Conservation (phyloP, 2,797 vertebrate genomes). For the Mionectes olivaceus region DNA sequence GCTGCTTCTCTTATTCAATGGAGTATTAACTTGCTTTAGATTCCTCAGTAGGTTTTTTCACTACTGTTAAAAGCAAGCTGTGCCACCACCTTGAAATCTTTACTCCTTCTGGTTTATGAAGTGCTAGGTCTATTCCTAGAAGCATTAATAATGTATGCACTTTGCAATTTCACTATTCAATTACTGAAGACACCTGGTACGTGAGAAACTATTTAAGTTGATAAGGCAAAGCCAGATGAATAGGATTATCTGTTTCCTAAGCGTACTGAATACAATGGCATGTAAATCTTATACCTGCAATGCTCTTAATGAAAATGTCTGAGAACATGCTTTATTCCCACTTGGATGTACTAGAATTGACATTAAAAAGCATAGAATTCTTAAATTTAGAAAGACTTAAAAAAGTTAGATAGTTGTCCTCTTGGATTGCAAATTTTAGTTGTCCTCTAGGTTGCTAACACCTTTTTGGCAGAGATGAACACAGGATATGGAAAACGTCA, state of each 20-base stretch:
- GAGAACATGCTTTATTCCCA: not conserved
- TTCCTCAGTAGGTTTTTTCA: not conserved
- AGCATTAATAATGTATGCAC: slow-evolving; percentile 35
- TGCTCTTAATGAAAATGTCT: not conserved
- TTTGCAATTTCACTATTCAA: slow-evolving; percentile 29
- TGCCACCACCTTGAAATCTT: not conserved
- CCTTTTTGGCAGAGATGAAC: not conserved
- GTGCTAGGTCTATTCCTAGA: slow-evolving; percentile 2
- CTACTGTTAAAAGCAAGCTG: not conserved
- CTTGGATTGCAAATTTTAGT: not conserved
- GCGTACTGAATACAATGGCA: not conserved
- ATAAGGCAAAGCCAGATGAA: slow-evolving; percentile 38
- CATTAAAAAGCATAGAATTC: not conserved
- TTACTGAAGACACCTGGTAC: not conserved
- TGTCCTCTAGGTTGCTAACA: not conserved
- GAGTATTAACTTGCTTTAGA: not conserved
- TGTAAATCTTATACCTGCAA: not conserved
- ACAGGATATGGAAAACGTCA: rapidly evolving
- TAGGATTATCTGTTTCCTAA: slow-evolving; percentile 34
- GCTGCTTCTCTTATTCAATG: not conserved
- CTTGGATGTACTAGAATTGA: not conserved
- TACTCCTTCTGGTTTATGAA: not conserved
- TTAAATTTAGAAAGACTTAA: not conserved
- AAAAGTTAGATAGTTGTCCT: not conserved
- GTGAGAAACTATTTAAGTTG: not conserved